These are phyloP conservation scores for Oceanites oceanicus DNA, from an alignment of 2,113 vertebrate genomes.

Conservation along the genomic window DNA sequence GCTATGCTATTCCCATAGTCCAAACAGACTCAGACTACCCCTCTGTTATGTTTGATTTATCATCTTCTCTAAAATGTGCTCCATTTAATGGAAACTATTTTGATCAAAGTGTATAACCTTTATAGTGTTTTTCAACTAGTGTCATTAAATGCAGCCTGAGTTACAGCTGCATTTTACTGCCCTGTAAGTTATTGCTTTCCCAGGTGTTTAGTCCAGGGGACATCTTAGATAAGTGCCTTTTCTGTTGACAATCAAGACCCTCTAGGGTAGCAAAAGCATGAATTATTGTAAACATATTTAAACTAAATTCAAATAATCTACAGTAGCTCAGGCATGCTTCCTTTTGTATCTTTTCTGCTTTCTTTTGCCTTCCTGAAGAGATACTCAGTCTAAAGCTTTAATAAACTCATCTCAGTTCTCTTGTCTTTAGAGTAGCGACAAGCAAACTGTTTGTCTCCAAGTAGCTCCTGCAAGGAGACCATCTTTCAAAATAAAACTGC, in stretches of 20 bases:
- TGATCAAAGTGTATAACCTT: background rate
- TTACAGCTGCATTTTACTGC: constrained; percentile 50
- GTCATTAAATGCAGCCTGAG: constrained; percentile 33
- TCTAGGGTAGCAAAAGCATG: background rate
- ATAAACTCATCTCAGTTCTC: background rate
- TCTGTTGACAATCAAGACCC: constrained; percentile 15
- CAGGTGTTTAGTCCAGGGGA: constrained; percentile 44
- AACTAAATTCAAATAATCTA: background rate
- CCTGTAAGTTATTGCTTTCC: constrained; percentile 43
- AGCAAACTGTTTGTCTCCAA: background rate
- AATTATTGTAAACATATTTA: background rate
- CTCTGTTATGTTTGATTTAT: background rate
- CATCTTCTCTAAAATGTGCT: background rate
- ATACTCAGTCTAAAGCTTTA: background rate
- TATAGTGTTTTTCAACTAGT: background rate
- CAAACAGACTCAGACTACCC: background rate
- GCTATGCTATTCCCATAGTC: background rate
- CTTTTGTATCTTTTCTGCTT: background rate
- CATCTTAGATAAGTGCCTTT: background rate
- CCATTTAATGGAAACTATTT: constrained; percentile 19
- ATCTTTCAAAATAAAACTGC: background rate
- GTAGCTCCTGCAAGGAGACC: background rate
- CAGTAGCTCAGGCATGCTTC: background rate
- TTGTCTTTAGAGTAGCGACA: background rate
- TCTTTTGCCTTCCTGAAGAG: background rate